Conservation (phyloP, 2,888 invertebrate species). For the Plagodis pulveraria region DNA sequence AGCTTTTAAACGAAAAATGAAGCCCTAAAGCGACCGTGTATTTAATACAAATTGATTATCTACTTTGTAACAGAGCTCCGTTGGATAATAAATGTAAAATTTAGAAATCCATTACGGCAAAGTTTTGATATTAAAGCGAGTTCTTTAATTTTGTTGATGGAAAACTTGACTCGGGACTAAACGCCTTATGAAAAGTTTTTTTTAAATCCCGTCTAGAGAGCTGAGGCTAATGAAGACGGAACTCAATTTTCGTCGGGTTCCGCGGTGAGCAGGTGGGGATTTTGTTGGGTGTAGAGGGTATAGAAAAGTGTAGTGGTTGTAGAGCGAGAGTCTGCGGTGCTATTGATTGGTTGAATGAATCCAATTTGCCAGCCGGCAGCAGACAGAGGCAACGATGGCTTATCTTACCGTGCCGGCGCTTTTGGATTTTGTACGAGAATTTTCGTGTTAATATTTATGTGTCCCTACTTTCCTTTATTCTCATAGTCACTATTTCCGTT, state of each 20-base stretch:
- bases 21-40: slow-evolving; percentile 31
- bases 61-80: slow-evolving; percentile 39
- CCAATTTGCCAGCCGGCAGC: slow-evolving; percentile 55
- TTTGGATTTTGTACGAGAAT: slow-evolving; percentile 26
- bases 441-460: slow-evolving; percentile 14
- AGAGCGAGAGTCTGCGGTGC: slow-evolving; percentile 39
- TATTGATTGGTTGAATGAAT: slow-evolving; percentile 66
- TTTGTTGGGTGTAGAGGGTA: slow-evolving; percentile 39
- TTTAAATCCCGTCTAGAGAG: slow-evolving; percentile 60
- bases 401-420: slow-evolving; percentile 34
- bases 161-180: slow-evolving; percentile 73
- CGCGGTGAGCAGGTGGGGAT: slow-evolving; percentile 39
- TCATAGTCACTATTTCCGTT: no score
- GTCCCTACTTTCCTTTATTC: no score
- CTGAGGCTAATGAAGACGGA: slow-evolving; percentile 74
- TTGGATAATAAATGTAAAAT: slow-evolving; percentile 73
- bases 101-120: slow-evolving; percentile 76
- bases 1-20: slow-evolving; percentile 18
- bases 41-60: slow-evolving; percentile 43
- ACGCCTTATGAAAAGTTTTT: slow-evolving; percentile 70
- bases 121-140: slow-evolving; percentile 77
- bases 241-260: slow-evolving; percentile 66
- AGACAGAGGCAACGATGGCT: slow-evolving; percentile 46
- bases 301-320: slow-evolving; percentile 43
- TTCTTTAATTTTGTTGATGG: slow-evolving; percentile 81